These are phyloP conservation scores for Poeciliopsis turneri DNA, from an alignment of 2,797 vertebrate species.

Conservation along the genomic window DNA sequence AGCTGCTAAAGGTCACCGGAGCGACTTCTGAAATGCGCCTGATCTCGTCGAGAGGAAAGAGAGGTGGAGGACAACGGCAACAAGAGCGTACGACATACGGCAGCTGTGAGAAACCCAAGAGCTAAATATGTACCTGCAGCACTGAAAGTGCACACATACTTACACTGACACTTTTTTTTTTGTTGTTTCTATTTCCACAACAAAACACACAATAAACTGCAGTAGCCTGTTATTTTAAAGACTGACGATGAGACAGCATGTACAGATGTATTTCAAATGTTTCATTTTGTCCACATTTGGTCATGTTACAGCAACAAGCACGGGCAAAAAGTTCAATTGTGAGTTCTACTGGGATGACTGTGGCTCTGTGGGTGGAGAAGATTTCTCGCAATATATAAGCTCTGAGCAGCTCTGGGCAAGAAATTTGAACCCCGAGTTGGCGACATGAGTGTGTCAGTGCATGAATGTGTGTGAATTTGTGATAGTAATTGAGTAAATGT, in stretches of 20 bases:
- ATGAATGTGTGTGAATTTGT: background rate
- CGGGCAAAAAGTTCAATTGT: background rate
- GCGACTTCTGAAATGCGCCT: constrained; percentile 62
- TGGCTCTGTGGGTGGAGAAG: background rate
- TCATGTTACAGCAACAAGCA: background rate
- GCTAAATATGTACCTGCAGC: constrained; percentile 36
- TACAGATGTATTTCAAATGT: background rate
- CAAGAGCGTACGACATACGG: constrained; percentile 56
- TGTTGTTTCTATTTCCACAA: background rate
- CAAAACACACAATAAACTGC: background rate
- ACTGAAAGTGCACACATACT: constrained; percentile 7
- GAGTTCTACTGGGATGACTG: background rate
- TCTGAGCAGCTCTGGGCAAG: background rate
- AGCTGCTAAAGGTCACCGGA: constrained; percentile 77
- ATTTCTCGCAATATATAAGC: background rate
- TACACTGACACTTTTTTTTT: background rate
- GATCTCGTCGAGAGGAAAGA: constrained; percentile 57
- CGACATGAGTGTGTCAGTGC: background rate
- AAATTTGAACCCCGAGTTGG: background rate
- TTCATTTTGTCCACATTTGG: background rate
- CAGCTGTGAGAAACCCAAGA: constrained; percentile 46
- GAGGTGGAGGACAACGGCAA: constrained; percentile 42
- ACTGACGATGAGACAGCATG: background rate
- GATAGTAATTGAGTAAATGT: background rate
- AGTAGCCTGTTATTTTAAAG: too few relatives aligned